phyloP scores from a whole-genome alignment of 2,888 invertebrate species.

The Caenorhabditis sp. region DNA sequence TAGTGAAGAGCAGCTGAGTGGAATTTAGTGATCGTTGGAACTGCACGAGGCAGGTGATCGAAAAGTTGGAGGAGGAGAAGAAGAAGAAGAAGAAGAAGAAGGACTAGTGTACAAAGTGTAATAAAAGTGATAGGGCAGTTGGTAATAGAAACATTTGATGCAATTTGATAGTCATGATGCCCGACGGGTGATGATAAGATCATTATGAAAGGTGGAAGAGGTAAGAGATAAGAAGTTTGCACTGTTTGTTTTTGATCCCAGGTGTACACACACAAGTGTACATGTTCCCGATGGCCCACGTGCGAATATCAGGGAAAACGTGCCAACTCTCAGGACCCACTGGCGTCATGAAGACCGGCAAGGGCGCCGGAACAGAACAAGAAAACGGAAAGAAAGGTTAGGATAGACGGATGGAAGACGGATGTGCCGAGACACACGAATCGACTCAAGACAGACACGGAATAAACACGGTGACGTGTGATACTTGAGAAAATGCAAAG shows the following conservation, averaged over 20 bases:
- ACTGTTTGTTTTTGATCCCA: conserved; percentile 44
- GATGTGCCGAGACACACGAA: too few species aligned
- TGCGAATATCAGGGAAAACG: conserved; percentile 30
- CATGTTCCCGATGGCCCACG: conserved; percentile 21
- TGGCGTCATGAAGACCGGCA: too few species aligned
- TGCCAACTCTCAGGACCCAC: too few species aligned
- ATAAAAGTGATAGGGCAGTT: conserved; percentile 25
- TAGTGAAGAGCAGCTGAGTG: too few species aligned
- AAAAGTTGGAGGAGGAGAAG: conserved; percentile 13
- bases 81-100: conserved; percentile 2
- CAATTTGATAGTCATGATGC: conserved; percentile 49
- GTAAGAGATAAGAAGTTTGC: conserved; percentile 20
- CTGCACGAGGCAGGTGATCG: conserved; percentile 15
- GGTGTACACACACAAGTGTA: background rate
- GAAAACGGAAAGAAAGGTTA: too few species aligned
- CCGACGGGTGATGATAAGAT: background rate
- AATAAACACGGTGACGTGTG: conserved; percentile 1
- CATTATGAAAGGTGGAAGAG: background rate
- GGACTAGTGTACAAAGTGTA: conserved; percentile 45
- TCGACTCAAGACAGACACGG: background rate
- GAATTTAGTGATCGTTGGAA: too few species aligned
- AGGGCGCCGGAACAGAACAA: too few species aligned
- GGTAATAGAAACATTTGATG: conserved; percentile 51
- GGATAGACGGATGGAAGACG: too few species aligned
- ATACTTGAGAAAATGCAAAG: background rate